A percentile compares a stretch with the other conserved stretches of the same genome.
Evolutionary conservation across 2,797 vertebrate species (phyloP).

Genomic region (Botia almorhae): DNA sequence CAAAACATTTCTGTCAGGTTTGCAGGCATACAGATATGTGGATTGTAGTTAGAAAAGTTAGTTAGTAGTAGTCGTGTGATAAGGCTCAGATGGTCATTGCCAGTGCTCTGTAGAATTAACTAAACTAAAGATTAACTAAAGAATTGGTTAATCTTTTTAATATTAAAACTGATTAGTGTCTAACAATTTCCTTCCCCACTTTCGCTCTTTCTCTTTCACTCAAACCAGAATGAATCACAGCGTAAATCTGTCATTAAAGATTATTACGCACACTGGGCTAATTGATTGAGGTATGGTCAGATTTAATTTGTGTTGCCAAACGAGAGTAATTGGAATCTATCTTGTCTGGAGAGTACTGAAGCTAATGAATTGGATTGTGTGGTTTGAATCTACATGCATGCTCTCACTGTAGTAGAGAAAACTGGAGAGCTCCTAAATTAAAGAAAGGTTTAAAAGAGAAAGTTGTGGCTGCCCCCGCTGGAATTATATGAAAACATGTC

Average conservation of each 20-base stretch:
- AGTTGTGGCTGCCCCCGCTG: no score
- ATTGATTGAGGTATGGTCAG: conserved; percentile 30
- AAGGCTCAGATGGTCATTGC: no score
- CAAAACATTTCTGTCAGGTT: not conserved
- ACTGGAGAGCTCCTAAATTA: no score
- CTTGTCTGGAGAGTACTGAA: conserved; percentile 10
- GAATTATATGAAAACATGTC: no score
- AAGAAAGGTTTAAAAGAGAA: no score
- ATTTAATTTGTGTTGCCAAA: conserved; percentile 31
- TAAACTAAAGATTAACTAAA: not conserved
- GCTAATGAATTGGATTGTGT: conserved; percentile 24
- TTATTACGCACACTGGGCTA: conserved; percentile 21
- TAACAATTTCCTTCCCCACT: not conserved
- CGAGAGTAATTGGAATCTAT: conserved; percentile 16
- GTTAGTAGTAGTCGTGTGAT: no score
- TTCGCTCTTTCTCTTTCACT: not conserved
- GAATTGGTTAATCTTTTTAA: not conserved
- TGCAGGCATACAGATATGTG: not conserved
- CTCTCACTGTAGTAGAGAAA: no score
- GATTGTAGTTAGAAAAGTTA: no score
- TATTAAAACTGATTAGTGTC: conserved; percentile 25
- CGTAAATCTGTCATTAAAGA: conserved; percentile 22
- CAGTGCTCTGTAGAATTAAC: no score
- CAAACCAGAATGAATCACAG: conserved; percentile 8
- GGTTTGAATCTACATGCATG: not conserved